Evolutionary conservation across 2,888 invertebrate genomes (phyloP).

Genomic region (Cerceris ruficornis): DNA sequence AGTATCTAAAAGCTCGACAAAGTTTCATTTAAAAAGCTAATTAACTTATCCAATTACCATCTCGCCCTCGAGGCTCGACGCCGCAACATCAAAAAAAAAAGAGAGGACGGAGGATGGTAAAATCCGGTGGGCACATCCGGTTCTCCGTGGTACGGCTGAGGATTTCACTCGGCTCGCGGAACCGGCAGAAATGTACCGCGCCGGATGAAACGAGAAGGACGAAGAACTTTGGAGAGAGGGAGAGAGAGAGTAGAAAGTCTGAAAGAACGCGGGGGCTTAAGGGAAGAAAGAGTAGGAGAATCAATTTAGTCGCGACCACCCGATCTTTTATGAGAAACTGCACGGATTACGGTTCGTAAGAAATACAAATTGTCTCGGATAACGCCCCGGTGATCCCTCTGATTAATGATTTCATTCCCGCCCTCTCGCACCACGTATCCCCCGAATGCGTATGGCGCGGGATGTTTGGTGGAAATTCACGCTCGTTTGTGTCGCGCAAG

Average conservation of each 20-base stretch:
- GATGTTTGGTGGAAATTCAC: too few relatives aligned
- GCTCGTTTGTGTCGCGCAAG: too few relatives aligned
- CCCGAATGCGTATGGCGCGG: neutral
- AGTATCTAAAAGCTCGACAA: slow-evolving; percentile 67
- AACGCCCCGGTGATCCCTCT: slow-evolving; percentile 46
- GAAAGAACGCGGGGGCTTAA: slow-evolving; percentile 44
- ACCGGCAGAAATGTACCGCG: neutral
- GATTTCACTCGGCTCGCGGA: slow-evolving; percentile 26
- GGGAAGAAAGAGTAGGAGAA: slow-evolving; percentile 38
- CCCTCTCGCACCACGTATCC: neutral
- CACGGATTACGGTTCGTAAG: slow-evolving; percentile 55
- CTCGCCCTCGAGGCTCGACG: slow-evolving; percentile 34
- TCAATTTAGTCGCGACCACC: slow-evolving; percentile 53
- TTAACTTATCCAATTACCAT: slow-evolving; percentile 75
- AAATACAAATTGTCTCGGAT: slow-evolving; percentile 60
- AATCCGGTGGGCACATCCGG: slow-evolving; percentile 22
- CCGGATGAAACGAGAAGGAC: neutral
- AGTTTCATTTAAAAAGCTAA: slow-evolving; percentile 76
- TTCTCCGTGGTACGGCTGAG: slow-evolving; percentile 10
- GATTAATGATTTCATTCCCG: slow-evolving; percentile 52
- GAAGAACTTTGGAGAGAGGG: neutral
- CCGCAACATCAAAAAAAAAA: slow-evolving; percentile 8
- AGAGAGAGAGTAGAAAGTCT: slow-evolving; percentile 8
- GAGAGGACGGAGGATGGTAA: slow-evolving; percentile 13
- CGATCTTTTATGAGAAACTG: slow-evolving; percentile 61